A percentile compares a stretch with the other conserved stretches of the same genome.
These are phyloP conservation scores for Steinernema feltiae DNA, from an alignment of 1,140 invertebrate genomes.

Conservation along the genomic window DNA sequence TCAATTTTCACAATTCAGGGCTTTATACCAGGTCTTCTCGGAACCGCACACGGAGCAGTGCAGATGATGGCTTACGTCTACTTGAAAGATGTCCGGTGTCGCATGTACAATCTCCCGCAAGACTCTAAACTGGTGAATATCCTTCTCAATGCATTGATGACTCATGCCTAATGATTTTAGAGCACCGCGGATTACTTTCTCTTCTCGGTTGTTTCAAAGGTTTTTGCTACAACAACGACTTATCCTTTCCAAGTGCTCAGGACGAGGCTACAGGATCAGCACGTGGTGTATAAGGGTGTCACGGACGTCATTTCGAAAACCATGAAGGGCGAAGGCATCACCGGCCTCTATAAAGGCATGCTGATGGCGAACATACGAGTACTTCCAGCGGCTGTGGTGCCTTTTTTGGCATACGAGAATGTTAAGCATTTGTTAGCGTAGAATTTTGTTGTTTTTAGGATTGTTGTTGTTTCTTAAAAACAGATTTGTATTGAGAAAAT, in stretches of 20 bases:
- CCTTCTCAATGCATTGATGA: slow-evolving; percentile 7
- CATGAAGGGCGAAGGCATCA: slow-evolving; percentile 74
- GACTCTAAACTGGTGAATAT: slow-evolving; percentile 76
- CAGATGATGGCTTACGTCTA: slow-evolving; percentile 99
- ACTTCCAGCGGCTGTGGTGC: slow-evolving; percentile 86
- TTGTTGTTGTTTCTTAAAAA: slow-evolving; percentile 6
- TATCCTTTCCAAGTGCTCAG: slow-evolving; percentile 95
- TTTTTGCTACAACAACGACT: slow-evolving; percentile 82
- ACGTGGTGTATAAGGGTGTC: slow-evolving; percentile 75
- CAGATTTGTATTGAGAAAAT: too few relatives aligned
- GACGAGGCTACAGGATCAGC: slow-evolving; percentile 90
- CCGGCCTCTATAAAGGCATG: slow-evolving; percentile 93
- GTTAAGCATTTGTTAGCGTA: slow-evolving; percentile 40
- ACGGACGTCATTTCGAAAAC: slow-evolving; percentile 78
- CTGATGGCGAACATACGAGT: slow-evolving; percentile 79
- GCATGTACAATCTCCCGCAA: slow-evolving; percentile 70
- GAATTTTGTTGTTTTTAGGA: neutral
- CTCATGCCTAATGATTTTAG: slow-evolving; percentile 62
- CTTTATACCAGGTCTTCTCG: slow-evolving; percentile 91
- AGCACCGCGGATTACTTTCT: slow-evolving; percentile 76
- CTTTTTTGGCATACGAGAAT: slow-evolving; percentile 91
- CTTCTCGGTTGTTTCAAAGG: slow-evolving; percentile 88
- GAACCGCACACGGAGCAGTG: slow-evolving; percentile 91
- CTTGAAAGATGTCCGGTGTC: slow-evolving; percentile 86
- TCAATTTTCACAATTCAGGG: slow-evolving; percentile 68